These are phyloP conservation scores for Nasonia vitripennis DNA, from an alignment of 1,140 invertebrate genomes.

Conservation along the genomic window DNA sequence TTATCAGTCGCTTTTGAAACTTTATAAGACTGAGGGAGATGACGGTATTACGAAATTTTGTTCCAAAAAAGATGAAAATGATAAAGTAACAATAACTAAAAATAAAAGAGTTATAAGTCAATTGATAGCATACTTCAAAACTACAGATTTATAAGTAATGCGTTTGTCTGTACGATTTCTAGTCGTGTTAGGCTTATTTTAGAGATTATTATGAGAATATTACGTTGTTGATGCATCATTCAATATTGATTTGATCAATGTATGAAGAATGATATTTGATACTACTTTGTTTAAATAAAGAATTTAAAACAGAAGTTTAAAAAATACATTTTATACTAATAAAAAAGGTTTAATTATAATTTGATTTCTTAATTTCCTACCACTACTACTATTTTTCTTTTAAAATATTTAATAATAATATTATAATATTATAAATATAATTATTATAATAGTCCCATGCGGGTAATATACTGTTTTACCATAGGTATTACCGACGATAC, in stretches of 20 bases:
- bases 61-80: slow-evolving; percentile 32
- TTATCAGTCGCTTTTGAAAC: too few relatives aligned
- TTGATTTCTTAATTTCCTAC: too few relatives aligned
- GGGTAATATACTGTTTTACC: background rate
- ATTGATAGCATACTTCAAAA: background rate
- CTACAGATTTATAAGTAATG: background rate
- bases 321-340: background rate
- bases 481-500: background rate
- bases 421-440: background rate
- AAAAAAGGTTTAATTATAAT: background rate
- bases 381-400: background rate
- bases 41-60: background rate
- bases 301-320: background rate
- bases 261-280: too few relatives aligned
- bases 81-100: slow-evolving; percentile 24
- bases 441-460: background rate
- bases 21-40: slow-evolving; percentile 27
- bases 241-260: too few relatives aligned
- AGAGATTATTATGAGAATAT: too few relatives aligned
- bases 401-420: background rate
- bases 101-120: slow-evolving; percentile 26
- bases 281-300: background rate
- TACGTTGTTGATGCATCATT: too few relatives aligned
- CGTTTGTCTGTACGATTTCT: background rate
- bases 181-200: background rate